These are phyloP conservation scores for Ginglymostoma cirratum DNA, from an alignment of 2,113 vertebrate genomes.

Conservation along the genomic window DNA sequence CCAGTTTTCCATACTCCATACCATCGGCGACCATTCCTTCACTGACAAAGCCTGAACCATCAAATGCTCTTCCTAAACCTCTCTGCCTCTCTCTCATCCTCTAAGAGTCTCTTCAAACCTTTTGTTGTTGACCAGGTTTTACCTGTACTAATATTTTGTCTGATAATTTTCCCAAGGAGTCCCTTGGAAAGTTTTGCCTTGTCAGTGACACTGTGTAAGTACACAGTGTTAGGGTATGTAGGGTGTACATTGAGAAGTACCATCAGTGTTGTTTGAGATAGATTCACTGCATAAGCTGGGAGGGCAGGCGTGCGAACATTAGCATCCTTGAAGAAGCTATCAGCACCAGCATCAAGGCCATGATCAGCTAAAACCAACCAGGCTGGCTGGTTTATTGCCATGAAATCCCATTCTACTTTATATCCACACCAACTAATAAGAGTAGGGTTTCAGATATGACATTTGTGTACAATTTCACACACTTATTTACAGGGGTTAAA, in stretches of 20 bases:
- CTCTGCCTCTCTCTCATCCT: neutral
- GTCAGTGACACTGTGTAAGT: too few species aligned
- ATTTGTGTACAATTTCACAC: neutral
- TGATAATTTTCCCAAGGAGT: neutral
- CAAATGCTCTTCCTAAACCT: neutral
- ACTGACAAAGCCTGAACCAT: neutral
- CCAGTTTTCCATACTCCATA: neutral
- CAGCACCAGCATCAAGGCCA: too few species aligned
- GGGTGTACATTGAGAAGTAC: too few species aligned
- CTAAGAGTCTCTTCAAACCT: neutral
- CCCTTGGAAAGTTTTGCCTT: too few species aligned
- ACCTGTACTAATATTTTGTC: neutral
- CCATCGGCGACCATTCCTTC: neutral
- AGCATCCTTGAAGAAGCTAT: too few species aligned
- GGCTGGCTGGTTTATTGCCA: neutral
- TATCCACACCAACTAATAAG: neutral
- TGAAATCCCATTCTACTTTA: neutral
- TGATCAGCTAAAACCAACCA: too few species aligned
- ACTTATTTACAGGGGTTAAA: neutral
- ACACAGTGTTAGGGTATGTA: too few species aligned
- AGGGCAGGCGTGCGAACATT: too few species aligned
- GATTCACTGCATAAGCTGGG: too few species aligned
- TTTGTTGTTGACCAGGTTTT: neutral
- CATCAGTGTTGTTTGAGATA: too few species aligned
- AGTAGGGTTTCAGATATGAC: neutral